Percentiles rank a stretch among this genome's conserved stretches.
These are phyloP conservation scores for Biston stratarius DNA, from an alignment of 2,888 invertebrate genomes.

Conservation along the genomic window DNA sequence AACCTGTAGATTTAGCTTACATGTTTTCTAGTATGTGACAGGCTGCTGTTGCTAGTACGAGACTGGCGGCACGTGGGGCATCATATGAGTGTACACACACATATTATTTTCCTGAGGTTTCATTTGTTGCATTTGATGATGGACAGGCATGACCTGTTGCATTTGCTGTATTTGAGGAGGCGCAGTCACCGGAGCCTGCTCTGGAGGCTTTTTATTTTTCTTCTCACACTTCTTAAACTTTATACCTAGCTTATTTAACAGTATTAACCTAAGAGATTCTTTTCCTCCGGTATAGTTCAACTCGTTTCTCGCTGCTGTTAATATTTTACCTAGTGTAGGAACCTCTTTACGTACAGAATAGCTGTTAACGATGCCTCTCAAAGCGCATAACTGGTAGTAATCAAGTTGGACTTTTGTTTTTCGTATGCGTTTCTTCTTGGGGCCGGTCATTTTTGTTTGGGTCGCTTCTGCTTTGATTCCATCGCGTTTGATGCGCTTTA, in stretches of 20 bases:
- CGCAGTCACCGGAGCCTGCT: slow-evolving; percentile 55
- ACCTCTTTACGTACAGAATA: slow-evolving; percentile 77
- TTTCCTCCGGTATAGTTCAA: slow-evolving; percentile 78
- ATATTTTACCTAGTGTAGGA: slow-evolving; percentile 78
- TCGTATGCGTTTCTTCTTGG: slow-evolving; percentile 77
- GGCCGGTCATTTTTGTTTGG: slow-evolving; percentile 78
- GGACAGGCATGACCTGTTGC: slow-evolving; percentile 46
- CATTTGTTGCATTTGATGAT: slow-evolving; percentile 61
- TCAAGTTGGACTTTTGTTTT: slow-evolving; percentile 81
- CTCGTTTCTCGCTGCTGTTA: slow-evolving; percentile 75
- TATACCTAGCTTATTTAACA: slow-evolving; percentile 79
- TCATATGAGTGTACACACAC: slow-evolving; percentile 75
- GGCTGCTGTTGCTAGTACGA: slow-evolving; percentile 60
- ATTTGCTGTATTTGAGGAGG: slow-evolving; percentile 57
- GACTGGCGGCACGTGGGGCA: slow-evolving; percentile 77
- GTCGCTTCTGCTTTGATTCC: slow-evolving; percentile 77
- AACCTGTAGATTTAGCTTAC: not conserved
- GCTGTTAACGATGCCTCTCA: slow-evolving; percentile 77
- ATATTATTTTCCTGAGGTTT: slow-evolving; percentile 74
- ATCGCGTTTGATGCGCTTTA: slow-evolving; percentile 78
- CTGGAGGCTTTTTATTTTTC: slow-evolving; percentile 76
- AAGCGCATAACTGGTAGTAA: slow-evolving; percentile 76
- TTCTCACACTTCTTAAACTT: slow-evolving; percentile 83
- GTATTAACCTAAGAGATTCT: slow-evolving; percentile 76
- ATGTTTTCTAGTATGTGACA: slow-evolving; percentile 21